Conservation (phyloP, 1,140 invertebrate genomes). For the Acromyrmex heyeri region DNA sequence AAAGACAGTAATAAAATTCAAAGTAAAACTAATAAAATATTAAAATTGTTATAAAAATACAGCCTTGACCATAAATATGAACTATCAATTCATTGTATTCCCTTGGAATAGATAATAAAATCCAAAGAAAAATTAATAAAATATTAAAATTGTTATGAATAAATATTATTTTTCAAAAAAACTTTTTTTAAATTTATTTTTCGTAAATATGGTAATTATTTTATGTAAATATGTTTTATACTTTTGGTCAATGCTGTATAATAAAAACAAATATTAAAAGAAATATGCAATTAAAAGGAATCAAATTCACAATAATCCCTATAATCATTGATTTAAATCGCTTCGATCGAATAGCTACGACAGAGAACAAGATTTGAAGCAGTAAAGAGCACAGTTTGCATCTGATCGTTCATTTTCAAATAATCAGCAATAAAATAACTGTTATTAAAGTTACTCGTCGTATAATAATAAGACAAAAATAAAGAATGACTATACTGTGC, state of each 20-base stretch:
- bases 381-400: slow-evolving; percentile 1
- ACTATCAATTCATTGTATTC: too few relatives aligned
- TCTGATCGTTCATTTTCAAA: background rate
- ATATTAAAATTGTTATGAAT: too few relatives aligned
- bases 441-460: background rate
- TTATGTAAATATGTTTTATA: too few relatives aligned
- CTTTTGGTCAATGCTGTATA: background rate
- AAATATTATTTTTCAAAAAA: too few relatives aligned
- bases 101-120: too few relatives aligned
- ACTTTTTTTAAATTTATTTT: too few relatives aligned
- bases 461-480: background rate
- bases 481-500: background rate
- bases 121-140: too few relatives aligned
- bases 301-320: background rate
- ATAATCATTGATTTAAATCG: background rate
- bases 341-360: background rate
- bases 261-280: background rate
- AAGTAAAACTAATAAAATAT: too few relatives aligned
- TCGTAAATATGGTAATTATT: too few relatives aligned
- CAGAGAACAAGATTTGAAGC: background rate
- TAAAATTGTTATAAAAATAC: too few relatives aligned
- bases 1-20: too few relatives aligned
- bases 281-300: background rate
- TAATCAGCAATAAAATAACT: slow-evolving; percentile 28
- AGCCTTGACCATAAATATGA: too few relatives aligned